phyloP scores from a whole-genome alignment of 2,797 vertebrate genomes.

The Parauchenoglanis ngamensis region DNA sequence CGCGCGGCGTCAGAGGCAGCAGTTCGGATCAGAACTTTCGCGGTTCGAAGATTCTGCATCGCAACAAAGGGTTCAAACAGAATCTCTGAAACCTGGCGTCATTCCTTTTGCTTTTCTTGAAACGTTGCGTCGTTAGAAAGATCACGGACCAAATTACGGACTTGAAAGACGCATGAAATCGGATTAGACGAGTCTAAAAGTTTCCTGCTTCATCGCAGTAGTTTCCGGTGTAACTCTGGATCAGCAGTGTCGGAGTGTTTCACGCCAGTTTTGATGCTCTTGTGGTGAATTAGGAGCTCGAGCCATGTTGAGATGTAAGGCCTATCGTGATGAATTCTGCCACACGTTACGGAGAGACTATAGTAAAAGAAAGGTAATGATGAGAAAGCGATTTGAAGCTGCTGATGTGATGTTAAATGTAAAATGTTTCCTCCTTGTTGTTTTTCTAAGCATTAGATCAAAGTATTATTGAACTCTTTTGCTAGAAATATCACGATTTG shows the following conservation, averaged over 20 bases:
- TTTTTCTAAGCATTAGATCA: too few relatives aligned
- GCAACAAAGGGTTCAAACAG: not conserved
- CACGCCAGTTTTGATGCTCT: not conserved
- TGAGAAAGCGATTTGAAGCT: not conserved
- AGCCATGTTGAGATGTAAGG: not conserved
- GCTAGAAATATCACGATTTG: too few relatives aligned
- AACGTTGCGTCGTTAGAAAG: not conserved
- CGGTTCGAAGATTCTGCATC: not conserved
- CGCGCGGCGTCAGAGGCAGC: not conserved
- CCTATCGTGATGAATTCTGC: not conserved
- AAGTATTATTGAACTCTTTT: too few relatives aligned
- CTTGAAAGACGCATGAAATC: not conserved
- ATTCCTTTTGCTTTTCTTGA: not conserved
- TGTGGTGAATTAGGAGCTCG: not conserved
- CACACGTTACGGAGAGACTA: too few relatives aligned
- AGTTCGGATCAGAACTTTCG: not conserved
- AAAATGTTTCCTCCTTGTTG: not conserved
- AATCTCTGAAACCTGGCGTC: not conserved
- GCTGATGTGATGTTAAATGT: not conserved
- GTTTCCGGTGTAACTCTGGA: too few relatives aligned
- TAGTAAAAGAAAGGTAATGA: not conserved
- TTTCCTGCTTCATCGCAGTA: not conserved
- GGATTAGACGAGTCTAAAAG: not conserved
- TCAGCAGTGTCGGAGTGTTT: not conserved
- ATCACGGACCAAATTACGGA: not conserved